Conservation (phyloP, 2,113 vertebrate species). For the Catharus bicknelli region DNA sequence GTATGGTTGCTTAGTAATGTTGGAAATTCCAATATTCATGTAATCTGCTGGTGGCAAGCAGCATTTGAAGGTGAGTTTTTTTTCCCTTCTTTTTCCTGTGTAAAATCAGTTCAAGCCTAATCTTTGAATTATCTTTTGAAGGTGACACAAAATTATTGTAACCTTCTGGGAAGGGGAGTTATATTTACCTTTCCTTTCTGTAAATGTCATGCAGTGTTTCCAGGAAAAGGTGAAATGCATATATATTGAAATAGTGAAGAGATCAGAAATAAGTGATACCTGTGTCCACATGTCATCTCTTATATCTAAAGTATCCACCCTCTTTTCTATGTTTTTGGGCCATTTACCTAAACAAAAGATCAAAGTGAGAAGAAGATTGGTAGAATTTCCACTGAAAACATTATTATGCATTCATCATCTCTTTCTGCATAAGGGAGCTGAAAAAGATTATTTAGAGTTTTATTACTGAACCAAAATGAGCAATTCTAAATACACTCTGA, state of each 20-base stretch:
- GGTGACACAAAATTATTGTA: background rate
- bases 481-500: background rate
- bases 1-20: background rate
- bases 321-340: background rate
- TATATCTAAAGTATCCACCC: background rate
- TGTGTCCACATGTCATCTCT: background rate
- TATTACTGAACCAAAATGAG: background rate
- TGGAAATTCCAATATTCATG: background rate
- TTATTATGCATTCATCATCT: background rate
- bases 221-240: background rate
- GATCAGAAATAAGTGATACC: background rate
- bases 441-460: background rate
- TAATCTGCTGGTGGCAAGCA: background rate
- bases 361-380: background rate
- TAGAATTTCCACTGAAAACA: background rate
- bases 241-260: background rate
- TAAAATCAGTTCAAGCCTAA: background rate
- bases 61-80: background rate
- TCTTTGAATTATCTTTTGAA: slow-evolving; percentile 11
- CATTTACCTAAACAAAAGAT: background rate
- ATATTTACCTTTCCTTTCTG: slow-evolving; percentile 1
- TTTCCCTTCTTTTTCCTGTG: background rate
- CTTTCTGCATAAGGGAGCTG: background rate
- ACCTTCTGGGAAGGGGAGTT: background rate
- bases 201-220: background rate